These are phyloP conservation scores for Lucilia sericata DNA, from an alignment of 1,140 invertebrate genomes.

Conservation along the genomic window DNA sequence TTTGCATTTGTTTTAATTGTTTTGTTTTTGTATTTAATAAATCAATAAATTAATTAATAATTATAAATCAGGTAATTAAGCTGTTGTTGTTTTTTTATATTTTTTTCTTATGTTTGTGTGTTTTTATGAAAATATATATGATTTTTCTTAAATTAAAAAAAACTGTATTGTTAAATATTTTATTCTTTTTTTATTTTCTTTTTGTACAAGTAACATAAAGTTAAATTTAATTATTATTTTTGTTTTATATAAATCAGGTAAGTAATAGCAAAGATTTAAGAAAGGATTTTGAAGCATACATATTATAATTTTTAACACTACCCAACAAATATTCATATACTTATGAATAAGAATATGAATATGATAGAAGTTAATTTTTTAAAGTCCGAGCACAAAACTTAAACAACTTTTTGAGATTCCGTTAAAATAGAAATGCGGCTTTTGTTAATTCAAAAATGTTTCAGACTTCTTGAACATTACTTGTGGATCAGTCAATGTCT, in stretches of 20 bases:
- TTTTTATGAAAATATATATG: slow-evolving; percentile 19
- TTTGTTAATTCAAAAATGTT: no score
- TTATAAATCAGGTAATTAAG: slow-evolving; percentile 21
- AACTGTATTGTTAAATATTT: neutral
- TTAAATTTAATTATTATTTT: neutral
- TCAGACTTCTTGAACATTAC: no score
- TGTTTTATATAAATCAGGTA: slow-evolving; percentile 21
- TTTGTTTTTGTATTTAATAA: neutral
- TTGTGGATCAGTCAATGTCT: no score
- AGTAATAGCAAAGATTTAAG: slow-evolving; percentile 31
- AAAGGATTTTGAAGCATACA: no score
- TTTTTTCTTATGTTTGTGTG: neutral
- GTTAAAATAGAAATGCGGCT: no score
- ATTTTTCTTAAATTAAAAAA: neutral
- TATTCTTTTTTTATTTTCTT: neutral
- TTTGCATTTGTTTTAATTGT: no score
- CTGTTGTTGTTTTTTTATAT: neutral
- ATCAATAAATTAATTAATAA: neutral
- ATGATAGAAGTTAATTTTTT: no score
- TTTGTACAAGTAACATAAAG: slow-evolving; percentile 16
- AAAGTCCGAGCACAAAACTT: no score
- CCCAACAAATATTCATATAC: no score
- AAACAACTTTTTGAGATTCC: no score
- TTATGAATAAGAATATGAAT: no score
- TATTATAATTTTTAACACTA: no score